These are phyloP conservation scores for Cassiopea xamachana DNA, from an alignment of 30 jellyfish, hydroid and myxozoan species.

Conservation along the genomic window DNA sequence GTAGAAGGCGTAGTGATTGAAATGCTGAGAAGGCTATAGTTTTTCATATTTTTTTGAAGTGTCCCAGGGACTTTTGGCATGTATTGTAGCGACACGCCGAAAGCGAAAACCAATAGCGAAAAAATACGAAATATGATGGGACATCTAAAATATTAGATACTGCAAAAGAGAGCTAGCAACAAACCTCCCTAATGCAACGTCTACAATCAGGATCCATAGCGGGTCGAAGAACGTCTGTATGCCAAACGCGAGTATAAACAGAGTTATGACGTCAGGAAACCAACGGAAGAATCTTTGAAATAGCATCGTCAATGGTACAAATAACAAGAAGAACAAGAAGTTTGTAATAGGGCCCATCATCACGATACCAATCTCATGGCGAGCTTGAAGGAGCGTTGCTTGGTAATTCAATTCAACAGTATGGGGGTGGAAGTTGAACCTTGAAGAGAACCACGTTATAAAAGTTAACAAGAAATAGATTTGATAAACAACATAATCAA, in stretches of 20 bases:
- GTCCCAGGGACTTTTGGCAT: too few species aligned
- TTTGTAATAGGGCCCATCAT: conserved; percentile 96
- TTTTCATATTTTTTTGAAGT: too few species aligned
- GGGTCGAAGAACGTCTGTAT: conserved; percentile 91
- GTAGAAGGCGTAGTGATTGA: too few species aligned
- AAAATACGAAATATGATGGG: too few species aligned
- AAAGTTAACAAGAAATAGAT: background rate
- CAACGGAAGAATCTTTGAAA: conserved; percentile 82
- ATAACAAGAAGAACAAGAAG: conserved; percentile 50
- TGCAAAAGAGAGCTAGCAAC: background rate
- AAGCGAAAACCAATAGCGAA: too few species aligned
- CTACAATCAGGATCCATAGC: conserved; percentile 82
- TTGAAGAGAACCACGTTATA: conserved; percentile 2
- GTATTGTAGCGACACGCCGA: too few species aligned
- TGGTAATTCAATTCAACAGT: conserved; percentile 95
- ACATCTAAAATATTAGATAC: too few species aligned
- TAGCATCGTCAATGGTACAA: conserved; percentile 77
- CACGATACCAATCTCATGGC: conserved; percentile 94
- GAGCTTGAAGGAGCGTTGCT: conserved; percentile 91
- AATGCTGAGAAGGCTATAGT: too few species aligned
- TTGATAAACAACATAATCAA: background rate
- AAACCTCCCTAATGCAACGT: conserved; percentile 83
- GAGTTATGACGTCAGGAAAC: conserved; percentile 85
- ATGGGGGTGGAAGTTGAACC: conserved; percentile 92
- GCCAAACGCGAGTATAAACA: conserved; percentile 93